Percentiles rank a stretch among this genome's conserved stretches.
These are phyloP conservation scores for Teinopalpus imperialis DNA, from an alignment of 2,888 invertebrate genomes.

Conservation along the genomic window DNA sequence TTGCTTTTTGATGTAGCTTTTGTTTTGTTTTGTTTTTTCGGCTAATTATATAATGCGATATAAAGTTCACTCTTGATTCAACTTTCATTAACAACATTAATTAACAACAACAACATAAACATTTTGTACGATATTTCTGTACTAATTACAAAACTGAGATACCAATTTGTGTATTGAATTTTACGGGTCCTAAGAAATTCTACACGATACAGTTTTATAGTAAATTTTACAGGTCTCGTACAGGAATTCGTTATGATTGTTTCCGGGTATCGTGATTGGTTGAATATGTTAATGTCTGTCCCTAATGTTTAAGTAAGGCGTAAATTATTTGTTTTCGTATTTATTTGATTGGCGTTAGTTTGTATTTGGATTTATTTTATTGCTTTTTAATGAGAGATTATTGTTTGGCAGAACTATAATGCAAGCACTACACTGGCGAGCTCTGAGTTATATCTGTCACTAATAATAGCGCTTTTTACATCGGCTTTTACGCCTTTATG, in stretches of 20 bases:
- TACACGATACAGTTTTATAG: constrained; percentile 76
- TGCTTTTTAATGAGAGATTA: constrained; percentile 32
- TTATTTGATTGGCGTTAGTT: constrained; percentile 44
- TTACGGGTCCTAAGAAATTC: constrained; percentile 63
- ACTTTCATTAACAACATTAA: no score
- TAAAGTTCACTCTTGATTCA: no score
- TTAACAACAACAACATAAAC: no score
- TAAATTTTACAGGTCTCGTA: constrained; percentile 77
- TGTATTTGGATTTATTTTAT: constrained; percentile 29
- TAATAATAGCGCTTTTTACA: constrained; percentile 39
- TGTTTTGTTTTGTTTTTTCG: no score
- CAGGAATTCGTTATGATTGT: constrained; percentile 38
- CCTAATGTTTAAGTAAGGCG: constrained; percentile 43
- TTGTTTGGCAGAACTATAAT: constrained; percentile 28
- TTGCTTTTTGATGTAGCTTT: no score
- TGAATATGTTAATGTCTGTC: constrained; percentile 44
- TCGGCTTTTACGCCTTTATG: no score
- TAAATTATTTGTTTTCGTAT: constrained; percentile 32
- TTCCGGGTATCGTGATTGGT: constrained; percentile 58
- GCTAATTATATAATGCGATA: no score
- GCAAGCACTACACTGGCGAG: constrained; percentile 25
- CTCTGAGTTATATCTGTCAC: constrained; percentile 34
- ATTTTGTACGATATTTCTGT: no score
- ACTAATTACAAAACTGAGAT: no score
- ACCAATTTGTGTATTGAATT: no score